phyloP scores from a whole-genome alignment of 2,797 vertebrate genomes.

The Chrosomus eos region DNA sequence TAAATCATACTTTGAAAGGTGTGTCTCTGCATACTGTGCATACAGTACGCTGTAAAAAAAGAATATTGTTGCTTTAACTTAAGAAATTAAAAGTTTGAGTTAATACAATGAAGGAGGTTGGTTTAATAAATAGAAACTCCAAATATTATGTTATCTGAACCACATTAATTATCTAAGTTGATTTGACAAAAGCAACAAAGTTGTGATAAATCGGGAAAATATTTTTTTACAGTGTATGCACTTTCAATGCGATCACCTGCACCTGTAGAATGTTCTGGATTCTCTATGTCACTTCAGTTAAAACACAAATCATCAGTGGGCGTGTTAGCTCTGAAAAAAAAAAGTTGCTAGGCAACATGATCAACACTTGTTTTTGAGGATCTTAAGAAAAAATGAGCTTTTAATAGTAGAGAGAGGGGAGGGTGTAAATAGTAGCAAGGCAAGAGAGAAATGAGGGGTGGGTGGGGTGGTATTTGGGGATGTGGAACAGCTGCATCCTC shows the following conservation, averaged over 20 bases:
- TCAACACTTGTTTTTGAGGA: slow-evolving; percentile 34
- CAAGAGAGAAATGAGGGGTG: not conserved
- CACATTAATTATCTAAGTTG: no score
- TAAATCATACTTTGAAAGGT: not conserved
- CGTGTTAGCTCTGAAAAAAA: not conserved
- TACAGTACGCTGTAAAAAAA: not conserved
- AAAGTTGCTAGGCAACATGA: slow-evolving; percentile 46
- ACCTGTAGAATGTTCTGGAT: slow-evolving; percentile 39
- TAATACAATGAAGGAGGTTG: no score
- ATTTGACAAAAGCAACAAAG: no score
- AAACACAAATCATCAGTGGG: slow-evolving; percentile 20
- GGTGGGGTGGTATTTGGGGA: slow-evolving; percentile 36
- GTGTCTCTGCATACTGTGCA: not conserved
- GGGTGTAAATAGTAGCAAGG: slow-evolving; percentile 13
- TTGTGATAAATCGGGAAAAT: no score
- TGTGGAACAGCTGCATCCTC: slow-evolving; percentile 44
- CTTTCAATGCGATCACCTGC: not conserved
- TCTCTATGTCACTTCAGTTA: slow-evolving; percentile 2
- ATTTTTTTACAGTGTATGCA: not conserved
- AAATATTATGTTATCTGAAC: no score
- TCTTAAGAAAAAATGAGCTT: slow-evolving; percentile 31
- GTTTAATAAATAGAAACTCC: no score
- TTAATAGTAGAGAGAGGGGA: slow-evolving; percentile 27
- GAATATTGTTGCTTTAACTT: no score
- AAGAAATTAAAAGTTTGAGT: no score